These are phyloP conservation scores for Labeo rohita DNA, from an alignment of 2,113 vertebrate genomes.

Conservation along the genomic window DNA sequence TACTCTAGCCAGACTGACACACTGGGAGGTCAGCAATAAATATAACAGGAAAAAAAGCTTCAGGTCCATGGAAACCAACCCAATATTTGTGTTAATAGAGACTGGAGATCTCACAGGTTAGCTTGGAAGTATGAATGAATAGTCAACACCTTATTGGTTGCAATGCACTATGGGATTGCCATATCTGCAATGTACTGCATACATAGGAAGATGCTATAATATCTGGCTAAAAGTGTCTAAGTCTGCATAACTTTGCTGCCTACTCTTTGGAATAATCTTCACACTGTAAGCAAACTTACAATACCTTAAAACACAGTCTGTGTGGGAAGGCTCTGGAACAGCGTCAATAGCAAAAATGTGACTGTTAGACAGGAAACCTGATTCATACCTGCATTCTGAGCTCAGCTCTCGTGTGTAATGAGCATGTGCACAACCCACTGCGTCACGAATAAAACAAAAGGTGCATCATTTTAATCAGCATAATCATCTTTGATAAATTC, in stretches of 20 bases:
- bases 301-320: not conserved
- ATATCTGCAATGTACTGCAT: not conserved
- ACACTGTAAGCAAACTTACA: not conserved
- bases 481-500: not conserved
- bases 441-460: not conserved
- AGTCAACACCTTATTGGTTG: not conserved
- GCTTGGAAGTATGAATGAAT: not conserved
- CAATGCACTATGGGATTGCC: not conserved
- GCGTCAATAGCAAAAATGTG: not conserved
- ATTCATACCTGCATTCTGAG: not conserved
- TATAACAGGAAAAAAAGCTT: slow-evolving; percentile 42
- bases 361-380: not conserved
- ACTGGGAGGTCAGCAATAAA: slow-evolving; percentile 50
- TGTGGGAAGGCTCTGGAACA: slow-evolving; percentile 2
- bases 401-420: not conserved
- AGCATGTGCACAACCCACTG: slow-evolving; percentile 9
- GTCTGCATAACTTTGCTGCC: not conserved
- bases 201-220: not conserved
- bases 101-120: not conserved
- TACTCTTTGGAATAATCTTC: slow-evolving; percentile 13
- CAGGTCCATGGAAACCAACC: slow-evolving; percentile 7
- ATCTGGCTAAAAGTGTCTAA: not conserved
- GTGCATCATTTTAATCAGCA: not conserved
- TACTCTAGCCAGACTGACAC: slow-evolving; percentile 51
- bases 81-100: slow-evolving; percentile 27